These are phyloP conservation scores for Carassius carassius DNA, from an alignment of 2,113 vertebrate genomes.

Conservation along the genomic window DNA sequence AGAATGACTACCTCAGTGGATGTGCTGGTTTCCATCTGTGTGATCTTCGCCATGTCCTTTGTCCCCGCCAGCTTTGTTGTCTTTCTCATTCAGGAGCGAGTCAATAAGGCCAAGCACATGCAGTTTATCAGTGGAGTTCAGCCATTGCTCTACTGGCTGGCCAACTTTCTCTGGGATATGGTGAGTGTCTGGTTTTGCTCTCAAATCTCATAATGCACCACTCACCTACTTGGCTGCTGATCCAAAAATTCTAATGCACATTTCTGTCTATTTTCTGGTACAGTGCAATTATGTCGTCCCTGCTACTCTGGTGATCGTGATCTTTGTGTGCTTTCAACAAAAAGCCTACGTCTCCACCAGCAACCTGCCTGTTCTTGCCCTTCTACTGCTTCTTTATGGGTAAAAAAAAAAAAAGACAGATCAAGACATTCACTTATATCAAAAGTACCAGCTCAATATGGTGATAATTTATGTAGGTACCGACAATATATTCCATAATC, in stretches of 20 bases:
- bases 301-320: constrained; percentile 89
- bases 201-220: neutral
- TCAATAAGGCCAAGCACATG: constrained; percentile 94
- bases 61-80: constrained; percentile 98
- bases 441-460: neutral
- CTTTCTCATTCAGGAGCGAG: constrained; percentile 95
- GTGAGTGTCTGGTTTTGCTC: constrained; percentile 72
- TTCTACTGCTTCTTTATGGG: constrained; percentile 94
- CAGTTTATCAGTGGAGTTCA: constrained; percentile 97
- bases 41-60: constrained; percentile 99
- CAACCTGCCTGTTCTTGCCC: constrained; percentile 90
- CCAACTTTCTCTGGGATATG: constrained; percentile 98
- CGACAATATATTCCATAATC: neutral
- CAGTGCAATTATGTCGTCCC: constrained; percentile 96
- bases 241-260: neutral
- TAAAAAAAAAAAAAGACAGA: constrained; percentile 77
- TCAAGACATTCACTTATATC: neutral
- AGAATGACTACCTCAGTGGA: constrained; percentile 98
- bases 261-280: constrained; percentile 53
- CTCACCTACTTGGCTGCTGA: neutral
- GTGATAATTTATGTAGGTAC: neutral
- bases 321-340: constrained; percentile 98
- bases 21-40: constrained; percentile 97
- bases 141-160: constrained; percentile 91
- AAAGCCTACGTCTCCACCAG: constrained; percentile 96